Base-by-base conservation (phyloP, 1,140 invertebrate genomes). In the Neodiprion virginianus region DNA sequence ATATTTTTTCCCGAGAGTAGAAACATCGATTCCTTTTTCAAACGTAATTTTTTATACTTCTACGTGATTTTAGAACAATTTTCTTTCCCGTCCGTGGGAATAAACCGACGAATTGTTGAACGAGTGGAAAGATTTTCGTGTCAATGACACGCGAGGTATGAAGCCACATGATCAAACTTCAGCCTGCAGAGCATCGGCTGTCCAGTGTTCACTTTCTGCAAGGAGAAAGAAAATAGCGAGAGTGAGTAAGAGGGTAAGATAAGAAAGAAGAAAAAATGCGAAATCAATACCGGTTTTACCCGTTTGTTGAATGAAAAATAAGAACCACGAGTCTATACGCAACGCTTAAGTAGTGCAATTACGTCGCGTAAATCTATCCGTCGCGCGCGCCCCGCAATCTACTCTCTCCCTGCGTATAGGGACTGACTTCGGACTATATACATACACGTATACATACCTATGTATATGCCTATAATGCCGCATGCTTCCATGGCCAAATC, bases 281-380 rank as follows among this genome's bases (percentile, higher is more conserved):
- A 61, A 61, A 61, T 61, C 53, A 12, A 61, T 61, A 61, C 53
- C 53, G 53, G 53, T 61, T 61, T 17, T 12, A 61, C 53, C 53
- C 53, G 53, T 61, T 61, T 61, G 53, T 61, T 61, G 53, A 61
- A 61, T 61, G 53, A 61, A 61, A 61, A 61, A 61, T 5, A 61
- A 61, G 53, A 61, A 61, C 53, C 53, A 17, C 53, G 53, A 61
- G 11, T 61, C 53, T 17, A 61, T 17, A n/a, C 53, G 53, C 11
- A 61, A 17, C n/a, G 53, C 53, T 61, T 61, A 61, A 61, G 53
- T 61, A 61, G 53, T 61, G 53, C 53, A 61, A 61, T 61, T 61
- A 61, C 53, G 53, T 61, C 53, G 53, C 53, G 53, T 61, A 61
- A 61, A 61, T 61, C 53, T 61, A 17, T 61, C 8, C 53, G 53